These are phyloP conservation scores for Plebejus argus DNA, from an alignment of 2,888 invertebrate genomes.

Conservation along the genomic window DNA sequence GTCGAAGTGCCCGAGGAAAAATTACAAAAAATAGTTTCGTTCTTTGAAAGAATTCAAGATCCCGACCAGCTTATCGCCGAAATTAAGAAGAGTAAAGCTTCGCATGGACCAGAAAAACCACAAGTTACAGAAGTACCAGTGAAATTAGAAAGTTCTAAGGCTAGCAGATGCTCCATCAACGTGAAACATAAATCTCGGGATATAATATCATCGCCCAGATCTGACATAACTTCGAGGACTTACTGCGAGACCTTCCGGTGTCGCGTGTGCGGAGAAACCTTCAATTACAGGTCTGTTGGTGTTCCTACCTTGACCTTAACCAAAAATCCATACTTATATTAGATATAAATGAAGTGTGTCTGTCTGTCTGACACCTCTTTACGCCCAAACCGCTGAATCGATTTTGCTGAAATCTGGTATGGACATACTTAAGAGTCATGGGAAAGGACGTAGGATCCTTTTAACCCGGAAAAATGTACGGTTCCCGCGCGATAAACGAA, in stretches of 20 bases:
- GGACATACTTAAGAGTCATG: too few relatives aligned
- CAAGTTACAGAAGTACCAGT: neutral
- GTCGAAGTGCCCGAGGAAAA: constrained; percentile 60
- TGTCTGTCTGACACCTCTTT: neutral
- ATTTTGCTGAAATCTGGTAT: too few relatives aligned
- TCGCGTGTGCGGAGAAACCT: constrained; percentile 59
- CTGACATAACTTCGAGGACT: constrained; percentile 46
- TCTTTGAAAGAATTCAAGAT: constrained; percentile 65
- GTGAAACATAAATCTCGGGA: constrained; percentile 39
- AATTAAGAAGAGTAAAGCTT: constrained; percentile 54
- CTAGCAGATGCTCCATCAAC: constrained; percentile 43
- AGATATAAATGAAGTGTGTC: neutral
- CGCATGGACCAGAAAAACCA: constrained; percentile 44
- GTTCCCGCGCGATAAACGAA: too few relatives aligned
- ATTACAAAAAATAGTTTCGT: constrained; percentile 69
- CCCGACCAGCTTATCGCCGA: constrained; percentile 55
- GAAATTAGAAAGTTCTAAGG: neutral
- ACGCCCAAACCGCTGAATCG: too few relatives aligned
- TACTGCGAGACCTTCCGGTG: constrained; percentile 48
- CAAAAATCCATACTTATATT: too few relatives aligned
- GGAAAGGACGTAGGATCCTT: too few relatives aligned
- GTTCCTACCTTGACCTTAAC: neutral
- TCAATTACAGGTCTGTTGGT: constrained; percentile 54
- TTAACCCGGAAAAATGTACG: too few relatives aligned
- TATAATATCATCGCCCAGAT: constrained; percentile 44